A percentile compares a stretch with the other conserved stretches of the same genome.
These are phyloP conservation scores for Lysandra coridon DNA, from an alignment of 2,888 invertebrate genomes.

Conservation along the genomic window DNA sequence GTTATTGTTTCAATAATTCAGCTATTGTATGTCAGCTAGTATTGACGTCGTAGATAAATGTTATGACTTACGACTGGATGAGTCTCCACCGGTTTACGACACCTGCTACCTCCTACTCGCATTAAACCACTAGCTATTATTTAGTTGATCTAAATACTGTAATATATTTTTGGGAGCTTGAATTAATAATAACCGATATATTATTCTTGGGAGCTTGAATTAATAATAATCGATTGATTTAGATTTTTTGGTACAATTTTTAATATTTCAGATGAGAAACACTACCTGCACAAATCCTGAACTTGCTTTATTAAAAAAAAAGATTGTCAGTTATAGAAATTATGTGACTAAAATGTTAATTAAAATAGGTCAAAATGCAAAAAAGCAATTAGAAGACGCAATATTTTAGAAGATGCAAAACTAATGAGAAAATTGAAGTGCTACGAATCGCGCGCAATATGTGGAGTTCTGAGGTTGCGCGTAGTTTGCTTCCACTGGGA, in stretches of 20 bases:
- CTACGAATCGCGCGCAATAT: background rate
- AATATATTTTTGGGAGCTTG: too few relatives aligned
- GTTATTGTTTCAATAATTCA: slow-evolving; percentile 78
- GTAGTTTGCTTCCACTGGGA: background rate
- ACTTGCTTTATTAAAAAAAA: too few relatives aligned
- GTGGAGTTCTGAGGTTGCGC: background rate
- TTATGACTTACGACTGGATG: slow-evolving; percentile 47
- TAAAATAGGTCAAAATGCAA: too few relatives aligned
- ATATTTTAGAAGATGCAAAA: background rate
- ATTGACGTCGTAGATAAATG: slow-evolving; percentile 69
- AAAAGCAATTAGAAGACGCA: too few relatives aligned
- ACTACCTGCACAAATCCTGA: background rate
- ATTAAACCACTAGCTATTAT: background rate
- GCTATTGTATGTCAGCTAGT: slow-evolving; percentile 70
- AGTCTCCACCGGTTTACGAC: background rate
- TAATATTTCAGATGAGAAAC: background rate
- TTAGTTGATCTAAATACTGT: background rate
- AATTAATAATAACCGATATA: too few relatives aligned
- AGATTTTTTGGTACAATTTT: background rate
- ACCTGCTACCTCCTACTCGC: slow-evolving; percentile 25
- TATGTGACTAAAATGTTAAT: too few relatives aligned
- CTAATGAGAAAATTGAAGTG: background rate
- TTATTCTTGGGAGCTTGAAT: too few relatives aligned
- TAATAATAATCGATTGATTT: too few relatives aligned
- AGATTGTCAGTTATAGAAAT: too few relatives aligned